Evolutionary conservation across 2,113 vertebrate genomes (phyloP).

Genomic region (Ageneiosus marmoratus): DNA sequence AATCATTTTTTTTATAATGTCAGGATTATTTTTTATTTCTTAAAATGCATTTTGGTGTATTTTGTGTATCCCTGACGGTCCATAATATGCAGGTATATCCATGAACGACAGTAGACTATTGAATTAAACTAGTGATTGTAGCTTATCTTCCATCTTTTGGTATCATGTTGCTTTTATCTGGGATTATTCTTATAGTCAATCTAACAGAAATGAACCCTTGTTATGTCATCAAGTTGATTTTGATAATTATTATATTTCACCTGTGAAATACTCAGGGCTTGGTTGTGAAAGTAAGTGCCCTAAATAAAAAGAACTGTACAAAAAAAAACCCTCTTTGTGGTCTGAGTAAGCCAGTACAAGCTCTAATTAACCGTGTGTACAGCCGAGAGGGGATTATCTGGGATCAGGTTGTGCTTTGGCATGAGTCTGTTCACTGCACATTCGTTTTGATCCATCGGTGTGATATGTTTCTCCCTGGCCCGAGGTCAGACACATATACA

Average conservation of each 20-base stretch:
- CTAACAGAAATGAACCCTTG: neutral
- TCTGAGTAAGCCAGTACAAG: conserved; percentile 10
- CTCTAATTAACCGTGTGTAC: conserved; percentile 18
- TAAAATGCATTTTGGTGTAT: neutral
- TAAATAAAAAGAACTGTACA: neutral
- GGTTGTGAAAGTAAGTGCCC: neutral
- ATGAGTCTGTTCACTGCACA: conserved; percentile 27
- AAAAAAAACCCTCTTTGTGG: conserved; percentile 1
- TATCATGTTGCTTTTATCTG: too few relatives aligned
- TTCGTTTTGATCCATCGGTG: conserved; percentile 28
- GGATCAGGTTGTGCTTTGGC: conserved; percentile 31
- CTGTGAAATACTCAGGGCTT: neutral
- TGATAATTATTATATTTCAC: neutral
- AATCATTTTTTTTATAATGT: neutral
- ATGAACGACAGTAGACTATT: neutral
- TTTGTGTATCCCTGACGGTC: neutral
- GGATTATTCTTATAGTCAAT: neutral
- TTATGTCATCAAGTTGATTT: neutral
- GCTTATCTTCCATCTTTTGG: neutral
- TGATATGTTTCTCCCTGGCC: conserved; percentile 31
- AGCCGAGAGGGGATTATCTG: conserved; percentile 33
- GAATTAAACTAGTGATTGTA: neutral
- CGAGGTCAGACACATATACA: conserved; percentile 31
- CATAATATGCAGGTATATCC: neutral
- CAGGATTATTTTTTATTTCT: too few relatives aligned